Base-by-base conservation (phyloP, 2,888 invertebrate genomes). In the Andrena praecox region DNA sequence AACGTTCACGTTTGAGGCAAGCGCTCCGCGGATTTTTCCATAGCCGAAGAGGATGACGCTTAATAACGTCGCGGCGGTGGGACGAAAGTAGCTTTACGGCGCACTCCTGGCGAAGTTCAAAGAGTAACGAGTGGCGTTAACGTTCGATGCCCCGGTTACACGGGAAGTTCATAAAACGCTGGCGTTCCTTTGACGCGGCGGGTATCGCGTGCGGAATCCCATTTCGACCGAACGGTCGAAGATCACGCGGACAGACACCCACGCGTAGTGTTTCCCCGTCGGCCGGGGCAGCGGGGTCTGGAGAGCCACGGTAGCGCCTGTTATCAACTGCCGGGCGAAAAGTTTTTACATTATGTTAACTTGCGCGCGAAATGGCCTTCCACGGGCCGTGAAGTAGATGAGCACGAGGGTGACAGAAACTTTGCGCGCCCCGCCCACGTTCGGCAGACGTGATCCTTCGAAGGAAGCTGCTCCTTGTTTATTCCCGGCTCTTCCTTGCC, bases 321-420 rank as follows among this genome's bases (percentile, higher is more conserved):
- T 78, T 89, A 87, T 82, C 83, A 74, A 85, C 74, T 74, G 50
- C 60, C 52, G 56, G 35, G 63, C 52, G n/a, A 16, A 87, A 88
- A 88, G 69, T 88, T 88, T 88, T 85, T 83, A 86, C 88, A 86
- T 89, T 88, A 88, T 82, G 88, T 88, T 80, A 88, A 89, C 77
- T 85, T 83, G 59, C 54, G 88, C 85, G 80, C 77, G 79, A 89
- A 86, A 89, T 85, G 80, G 86, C 80, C 80, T 62, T 50, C 66
- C 64, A 12, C 33, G 64, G 63, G 33, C 54, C 59, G 73, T 71
- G 69, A 75, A 35, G 66, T 66, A 75, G 74, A 84, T 73, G 81
- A 62, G 70, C 52, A 67, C 10, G 42, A 48, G 62, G 60, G 35
- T 64, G 77, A 76, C 68, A 52, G 52, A 74, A 85, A 88, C 67